Evolutionary conservation across 1,140 invertebrate species (phyloP).

Genomic region (Cepaea nemoralis): DNA sequence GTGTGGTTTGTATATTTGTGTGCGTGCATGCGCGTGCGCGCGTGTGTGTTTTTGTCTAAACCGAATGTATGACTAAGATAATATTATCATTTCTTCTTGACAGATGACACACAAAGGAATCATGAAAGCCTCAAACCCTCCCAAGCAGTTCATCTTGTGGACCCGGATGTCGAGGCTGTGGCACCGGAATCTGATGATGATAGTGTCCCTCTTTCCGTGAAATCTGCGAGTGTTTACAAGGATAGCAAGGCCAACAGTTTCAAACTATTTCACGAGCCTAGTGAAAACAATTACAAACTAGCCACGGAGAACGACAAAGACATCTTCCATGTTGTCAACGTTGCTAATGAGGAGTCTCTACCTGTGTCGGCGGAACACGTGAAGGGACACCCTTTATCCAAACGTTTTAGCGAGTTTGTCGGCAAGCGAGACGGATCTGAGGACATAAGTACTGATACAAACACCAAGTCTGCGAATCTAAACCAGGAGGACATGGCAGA

Average conservation of each 20-base stretch:
- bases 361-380: background rate
- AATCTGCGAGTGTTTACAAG: too few relatives aligned
- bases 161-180: too few relatives aligned
- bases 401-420: background rate
- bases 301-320: background rate
- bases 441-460: background rate
- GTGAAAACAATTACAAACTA: background rate
- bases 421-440: background rate
- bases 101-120: too few relatives aligned
- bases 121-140: too few relatives aligned
- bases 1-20: too few relatives aligned
- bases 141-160: too few relatives aligned
- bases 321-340: background rate
- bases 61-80: too few relatives aligned
- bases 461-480: background rate
- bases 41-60: too few relatives aligned
- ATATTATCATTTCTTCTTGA: too few relatives aligned
- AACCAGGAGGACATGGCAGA: background rate
- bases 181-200: background rate
- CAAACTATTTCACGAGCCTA: background rate
- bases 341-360: background rate
- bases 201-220: background rate
- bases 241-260: background rate
- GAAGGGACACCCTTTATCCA: background rate
- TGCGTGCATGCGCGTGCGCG: too few relatives aligned